A percentile compares a stretch with the other conserved stretches of the same genome.
Conservation (phyloP, 2,888 invertebrate species). For the Drosophila ochracea region DNA sequence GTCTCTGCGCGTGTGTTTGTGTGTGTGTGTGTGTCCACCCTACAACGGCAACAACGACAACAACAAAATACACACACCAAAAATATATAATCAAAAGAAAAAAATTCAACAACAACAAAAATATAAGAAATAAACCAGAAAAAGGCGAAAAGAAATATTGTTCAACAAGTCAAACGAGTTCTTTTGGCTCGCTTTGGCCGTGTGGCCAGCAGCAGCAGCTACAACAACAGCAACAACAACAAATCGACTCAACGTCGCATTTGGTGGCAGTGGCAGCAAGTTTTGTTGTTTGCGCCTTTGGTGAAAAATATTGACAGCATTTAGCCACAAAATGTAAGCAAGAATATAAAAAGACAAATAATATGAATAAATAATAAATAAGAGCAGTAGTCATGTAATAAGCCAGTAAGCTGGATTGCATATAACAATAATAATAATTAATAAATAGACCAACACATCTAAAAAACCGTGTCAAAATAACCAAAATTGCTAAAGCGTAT, state of each 20-base stretch:
- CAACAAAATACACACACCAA: slow-evolving; percentile 41
- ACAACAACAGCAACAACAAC: slow-evolving; percentile 63
- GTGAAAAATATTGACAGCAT: slow-evolving; percentile 81
- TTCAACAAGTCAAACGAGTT: slow-evolving; percentile 85
- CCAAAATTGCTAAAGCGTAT: not conserved
- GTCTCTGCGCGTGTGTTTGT: slow-evolving; percentile 18
- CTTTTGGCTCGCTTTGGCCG: slow-evolving; percentile 83
- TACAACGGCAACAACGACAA: slow-evolving; percentile 33
- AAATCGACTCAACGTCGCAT: slow-evolving; percentile 54
- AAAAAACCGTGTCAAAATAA: not conserved
- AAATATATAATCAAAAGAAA: slow-evolving; percentile 64
- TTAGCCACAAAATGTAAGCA: slow-evolving; percentile 71
- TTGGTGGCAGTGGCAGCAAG: slow-evolving; percentile 70
- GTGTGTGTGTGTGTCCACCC: slow-evolving; percentile 25
- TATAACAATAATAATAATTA: not conserved
- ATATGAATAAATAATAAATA: slow-evolving; percentile 37
- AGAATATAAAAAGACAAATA: slow-evolving; percentile 32
- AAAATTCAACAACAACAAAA: slow-evolving; percentile 36
- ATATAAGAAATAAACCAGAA: slow-evolving; percentile 63
- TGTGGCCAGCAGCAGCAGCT: slow-evolving; percentile 68
- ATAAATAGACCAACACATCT: not conserved
- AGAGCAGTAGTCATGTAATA: slow-evolving; percentile 19
- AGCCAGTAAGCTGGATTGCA: not conserved
- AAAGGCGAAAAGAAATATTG: slow-evolving; percentile 84
- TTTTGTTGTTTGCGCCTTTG: slow-evolving; percentile 76